Evolutionary conservation across 2,888 invertebrate genomes (phyloP), one percentile per base, ranked within the genome.

Genomic region (Dioctria linearis): DNA sequence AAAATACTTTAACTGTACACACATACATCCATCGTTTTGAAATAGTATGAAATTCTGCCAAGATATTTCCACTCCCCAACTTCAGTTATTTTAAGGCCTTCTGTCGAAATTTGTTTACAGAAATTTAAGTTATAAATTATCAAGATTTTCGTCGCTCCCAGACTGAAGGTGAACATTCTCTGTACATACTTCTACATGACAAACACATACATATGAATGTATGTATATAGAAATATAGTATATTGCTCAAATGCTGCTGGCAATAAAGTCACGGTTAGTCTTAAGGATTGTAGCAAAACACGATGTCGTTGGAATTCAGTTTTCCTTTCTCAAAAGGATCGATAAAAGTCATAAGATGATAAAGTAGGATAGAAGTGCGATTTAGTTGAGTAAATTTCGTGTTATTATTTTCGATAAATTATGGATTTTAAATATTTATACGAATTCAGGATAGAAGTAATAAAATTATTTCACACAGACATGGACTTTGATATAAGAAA

Each of bases 31-130:
- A 25, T 25, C 25, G 25, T 25, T 46, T 5, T 46, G 6, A 46
- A 46, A 9, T 9, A 5, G 9, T 46, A 46, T 9, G 49, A 46
- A 46, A 46, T 46, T 46, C 49, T 6, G 9, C 49, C 49, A 46
- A 46, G 6, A 46, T 9, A 46, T 46, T 46, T 46, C 2, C 49
- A 46, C 1, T 2, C 49, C 49, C 49, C 6, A 46, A 46, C 5
- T 46, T 46, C 49, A 46, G 49, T 9, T 46, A 46, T 46, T 46
- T 46, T 2, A 46, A 9, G 49, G 49, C 1, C 11, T 63, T 63
- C 37, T 63, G 61, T 4, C 61, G 8, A 63, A 63, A 63, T 63
- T 63, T 63, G 61, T 63, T 63, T 63, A 63, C 61, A 37, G 61
- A 63, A 63, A 46, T 46, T 46, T 46, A 6, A 2, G 37, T 25